phyloP scores from a whole-genome alignment of 2,888 invertebrate species.

The Aphidius colemani region DNA sequence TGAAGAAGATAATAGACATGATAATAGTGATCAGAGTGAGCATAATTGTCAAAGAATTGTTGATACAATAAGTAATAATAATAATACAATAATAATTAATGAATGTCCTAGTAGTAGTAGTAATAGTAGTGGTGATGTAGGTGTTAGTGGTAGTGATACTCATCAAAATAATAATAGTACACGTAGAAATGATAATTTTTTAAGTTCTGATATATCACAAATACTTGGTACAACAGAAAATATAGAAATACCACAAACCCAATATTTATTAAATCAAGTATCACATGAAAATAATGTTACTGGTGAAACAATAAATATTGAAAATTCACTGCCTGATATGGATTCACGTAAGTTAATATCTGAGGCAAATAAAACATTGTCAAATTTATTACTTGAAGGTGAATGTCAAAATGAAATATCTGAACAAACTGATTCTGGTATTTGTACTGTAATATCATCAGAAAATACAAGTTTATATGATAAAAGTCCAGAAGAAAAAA shows the following conservation, averaged over 20 bases:
- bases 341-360: constrained; percentile 57
- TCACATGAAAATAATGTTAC: constrained; percentile 51
- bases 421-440: constrained; percentile 71
- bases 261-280: constrained; percentile 66
- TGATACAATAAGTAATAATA: not conserved
- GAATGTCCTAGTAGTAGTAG: constrained; percentile 1
- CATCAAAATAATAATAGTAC: not conserved
- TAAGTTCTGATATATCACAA: constrained; percentile 45
- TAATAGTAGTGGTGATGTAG: not conserved
- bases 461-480: constrained; percentile 71
- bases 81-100: not conserved
- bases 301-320: constrained; percentile 46
- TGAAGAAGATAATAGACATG: not conserved
- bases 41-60: not conserved
- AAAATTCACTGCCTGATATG: constrained; percentile 55
- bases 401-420: constrained; percentile 66
- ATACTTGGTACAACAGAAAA: constrained; percentile 57
- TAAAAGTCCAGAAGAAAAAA: constrained; percentile 57
- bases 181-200: constrained; percentile 33
- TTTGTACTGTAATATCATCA: constrained; percentile 65
- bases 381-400: constrained; percentile 61
- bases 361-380: constrained; percentile 56
- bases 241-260: constrained; percentile 67
- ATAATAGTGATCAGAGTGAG: not conserved
- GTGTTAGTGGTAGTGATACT: too few relatives aligned